These are phyloP conservation scores for Nymphalis polychloros DNA, from an alignment of 2,888 invertebrate species.

Conservation along the genomic window DNA sequence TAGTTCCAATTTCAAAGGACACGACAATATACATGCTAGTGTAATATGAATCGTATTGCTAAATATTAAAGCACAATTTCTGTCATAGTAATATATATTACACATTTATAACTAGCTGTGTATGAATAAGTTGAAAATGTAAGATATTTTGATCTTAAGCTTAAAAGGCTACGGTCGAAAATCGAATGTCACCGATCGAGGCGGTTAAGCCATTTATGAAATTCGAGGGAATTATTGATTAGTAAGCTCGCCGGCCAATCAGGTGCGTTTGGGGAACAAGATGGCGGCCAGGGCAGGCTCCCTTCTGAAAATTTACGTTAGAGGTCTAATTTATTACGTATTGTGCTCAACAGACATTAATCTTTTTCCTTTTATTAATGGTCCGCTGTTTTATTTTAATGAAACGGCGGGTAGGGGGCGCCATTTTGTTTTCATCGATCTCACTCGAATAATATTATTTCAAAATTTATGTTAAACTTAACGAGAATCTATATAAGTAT, in stretches of 20 bases:
- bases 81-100: neutral
- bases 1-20: constrained; percentile 22
- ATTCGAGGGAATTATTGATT: constrained; percentile 63
- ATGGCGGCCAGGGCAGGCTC: constrained; percentile 72
- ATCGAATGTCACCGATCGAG: constrained; percentile 4
- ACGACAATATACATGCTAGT: constrained; percentile 1
- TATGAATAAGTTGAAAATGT: too few species aligned
- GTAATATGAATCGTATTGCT: constrained; percentile 13
- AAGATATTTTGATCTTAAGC: neutral
- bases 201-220: constrained; percentile 43
- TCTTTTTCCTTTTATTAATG: constrained; percentile 81
- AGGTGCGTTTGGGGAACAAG: constrained; percentile 53
- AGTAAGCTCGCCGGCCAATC: constrained; percentile 67
- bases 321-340: constrained; percentile 78
- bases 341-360: constrained; percentile 76
- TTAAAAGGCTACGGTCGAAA: constrained; percentile 24
- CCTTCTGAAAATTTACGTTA: constrained; percentile 62
- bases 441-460: neutral
- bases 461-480: too few species aligned
- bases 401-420: constrained; percentile 61
- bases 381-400: constrained; percentile 78
- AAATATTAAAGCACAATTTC: constrained; percentile 14
- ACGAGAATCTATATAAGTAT: too few species aligned
- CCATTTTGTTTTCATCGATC: constrained; percentile 58
- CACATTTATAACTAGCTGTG: neutral